Base-by-base conservation (phyloP, 1,140 invertebrate genomes). In the Drosophila obscura region DNA sequence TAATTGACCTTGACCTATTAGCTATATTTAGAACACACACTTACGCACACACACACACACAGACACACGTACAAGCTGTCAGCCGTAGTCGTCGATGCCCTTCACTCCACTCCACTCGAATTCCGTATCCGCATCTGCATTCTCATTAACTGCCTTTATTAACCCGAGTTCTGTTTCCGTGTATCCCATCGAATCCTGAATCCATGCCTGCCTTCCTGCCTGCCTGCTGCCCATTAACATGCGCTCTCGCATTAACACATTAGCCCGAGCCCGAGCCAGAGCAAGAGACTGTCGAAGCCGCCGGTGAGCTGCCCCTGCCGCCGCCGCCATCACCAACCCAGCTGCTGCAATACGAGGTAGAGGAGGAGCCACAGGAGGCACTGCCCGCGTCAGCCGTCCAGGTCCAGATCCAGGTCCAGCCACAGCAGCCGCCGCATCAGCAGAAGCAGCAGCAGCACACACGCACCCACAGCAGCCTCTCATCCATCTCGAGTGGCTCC, bases 321-420 rank as follows among this genome's bases (percentile, higher is more conserved):
- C 82, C 90, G 48, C 90, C 90, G 1, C 90, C 90, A 8, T 91
- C 90, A 41, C 90, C 85, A 58, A 90, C 90, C 52, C 90, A 88
- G 73, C 69, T 91, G 77, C 55, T 89, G 84, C 84, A 89, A 68
- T 84, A 72, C 55, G 80, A 84, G 41, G 59, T 35, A 39, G 72
- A 77, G 66, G 80, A 87, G 53, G 60, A 60, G 62, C 46, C 63
- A 53, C 46, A 48, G 65, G 16, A 66, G 69, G 58, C 35, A 16
- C 43, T 19, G 22, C 46, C 64, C 39, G 26, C 69, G 45, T 64
- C 56, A 61, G 31, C 41, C 50, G 66, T 48, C 77, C 49, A 69
- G 7, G 58, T 41, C 48, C 51, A 69, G 9, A 41, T 43, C 58
- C 15, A 62, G 48, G 45, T n/a, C 31, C 61, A 81, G 49, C 48